phyloP scores from a whole-genome alignment of 2,113 vertebrate species.

The Chaetura pelagica region DNA sequence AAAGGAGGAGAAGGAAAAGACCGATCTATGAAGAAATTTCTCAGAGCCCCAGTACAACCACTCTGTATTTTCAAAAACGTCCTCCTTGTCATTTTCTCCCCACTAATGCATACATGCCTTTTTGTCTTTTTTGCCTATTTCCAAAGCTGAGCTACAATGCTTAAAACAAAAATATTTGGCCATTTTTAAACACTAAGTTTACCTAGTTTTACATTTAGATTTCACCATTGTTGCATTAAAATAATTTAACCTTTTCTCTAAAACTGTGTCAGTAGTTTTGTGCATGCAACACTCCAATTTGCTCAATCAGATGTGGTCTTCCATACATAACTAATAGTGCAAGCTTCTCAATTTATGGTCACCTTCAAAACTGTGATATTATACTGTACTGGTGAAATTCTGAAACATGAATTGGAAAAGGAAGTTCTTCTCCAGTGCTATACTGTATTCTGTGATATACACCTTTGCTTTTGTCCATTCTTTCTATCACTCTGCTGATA shows the following conservation, averaged over 20 bases:
- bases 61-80: background rate
- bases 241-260: background rate
- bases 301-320: background rate
- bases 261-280: background rate
- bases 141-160: background rate
- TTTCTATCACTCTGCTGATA: background rate
- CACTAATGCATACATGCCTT: fast-evolving
- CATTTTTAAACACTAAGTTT: background rate
- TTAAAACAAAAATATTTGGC: background rate
- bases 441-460: background rate
- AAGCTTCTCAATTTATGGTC: background rate
- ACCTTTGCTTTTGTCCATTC: background rate
- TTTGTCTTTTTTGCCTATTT: background rate
- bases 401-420: background rate
- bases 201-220: background rate
- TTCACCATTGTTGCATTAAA: background rate
- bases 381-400: background rate
- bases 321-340: background rate
- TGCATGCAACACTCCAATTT: background rate
- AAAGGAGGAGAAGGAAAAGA: background rate
- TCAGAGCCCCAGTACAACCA: background rate
- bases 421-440: background rate
- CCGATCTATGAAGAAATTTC: background rate
- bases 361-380: background rate
- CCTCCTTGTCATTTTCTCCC: background rate